phyloP scores from a whole-genome alignment of 2,113 vertebrate species.

The Meles meles region DNA sequence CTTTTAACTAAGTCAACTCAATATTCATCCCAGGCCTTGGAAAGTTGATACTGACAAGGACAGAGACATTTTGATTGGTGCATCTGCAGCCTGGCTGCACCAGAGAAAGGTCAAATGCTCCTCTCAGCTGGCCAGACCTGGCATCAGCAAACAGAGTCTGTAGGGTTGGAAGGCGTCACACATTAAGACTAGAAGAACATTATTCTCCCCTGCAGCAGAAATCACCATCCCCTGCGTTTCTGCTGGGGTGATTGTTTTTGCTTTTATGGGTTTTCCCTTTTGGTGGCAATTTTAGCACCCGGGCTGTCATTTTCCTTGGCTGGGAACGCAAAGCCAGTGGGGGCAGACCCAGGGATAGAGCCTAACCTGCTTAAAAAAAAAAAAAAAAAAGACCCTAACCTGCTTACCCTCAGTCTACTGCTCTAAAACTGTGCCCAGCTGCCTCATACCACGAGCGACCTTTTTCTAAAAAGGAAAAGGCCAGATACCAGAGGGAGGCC shows the following conservation, averaged over 20 bases:
- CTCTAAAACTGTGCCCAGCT: constrained; percentile 9
- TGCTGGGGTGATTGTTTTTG: not conserved
- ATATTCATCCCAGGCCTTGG: constrained; percentile 38
- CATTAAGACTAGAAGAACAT: not conserved
- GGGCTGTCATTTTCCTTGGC: constrained; percentile 31
- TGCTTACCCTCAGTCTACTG: constrained; percentile 17
- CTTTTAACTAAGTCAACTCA: constrained; percentile 54
- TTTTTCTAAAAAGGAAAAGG: not conserved
- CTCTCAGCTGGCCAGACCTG: not conserved
- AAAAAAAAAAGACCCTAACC: not conserved
- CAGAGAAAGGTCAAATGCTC: constrained; percentile 50
- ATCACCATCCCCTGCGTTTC: constrained; percentile 15
- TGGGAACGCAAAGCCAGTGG: not conserved
- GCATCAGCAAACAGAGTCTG: not conserved
- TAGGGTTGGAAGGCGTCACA: not conserved
- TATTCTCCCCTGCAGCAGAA: not conserved
- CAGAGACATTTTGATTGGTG: constrained; percentile 32
- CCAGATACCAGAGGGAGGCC: not conserved
- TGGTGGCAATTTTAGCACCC: not conserved
- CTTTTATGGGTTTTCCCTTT: constrained; percentile 12
- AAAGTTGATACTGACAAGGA: constrained; percentile 47
- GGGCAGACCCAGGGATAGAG: constrained; percentile 45
- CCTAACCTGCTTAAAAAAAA: constrained; percentile 36
- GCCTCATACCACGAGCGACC: not conserved
- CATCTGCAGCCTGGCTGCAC: constrained; percentile 41